Base-by-base conservation (phyloP, 2,888 invertebrate species). In the Cyclophora punctaria region DNA sequence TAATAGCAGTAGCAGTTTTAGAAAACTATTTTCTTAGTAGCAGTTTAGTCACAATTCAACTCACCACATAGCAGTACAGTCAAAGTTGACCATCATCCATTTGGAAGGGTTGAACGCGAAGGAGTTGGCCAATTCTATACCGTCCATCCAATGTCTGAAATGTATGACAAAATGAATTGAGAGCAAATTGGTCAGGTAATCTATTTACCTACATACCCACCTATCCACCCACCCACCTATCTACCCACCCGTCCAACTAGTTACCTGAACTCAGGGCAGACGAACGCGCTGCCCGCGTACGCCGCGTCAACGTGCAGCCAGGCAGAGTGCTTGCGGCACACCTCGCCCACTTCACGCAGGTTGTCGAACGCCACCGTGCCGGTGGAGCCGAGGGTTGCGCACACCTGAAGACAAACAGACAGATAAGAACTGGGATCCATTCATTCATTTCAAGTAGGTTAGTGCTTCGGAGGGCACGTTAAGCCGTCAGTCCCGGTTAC, bases 251-350 rank as follows among this genome's bases (percentile, higher is more conserved):
- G 20, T 20, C 20, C 20, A 20, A 20, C 0, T 35, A 46, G 41
- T 48, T 55, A 89, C 89, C 89, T 81, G 80, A 92, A 98, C 80
- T 99, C 99, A 0, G 98, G 98, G 72, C 99, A 99, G 45, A 99
- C 91, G 72, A 98, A 98, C 0, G 97, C 96, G 58, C 95, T 95
- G 5, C 99, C 99, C 0, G 99, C 99, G 69, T 99, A 99, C 0
- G 99, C 99, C 0, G 99, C 98, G 71, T 99, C 99, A 5, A 98
- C 94, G 71, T 99, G 99, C 45, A 99, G 89, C 98, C 99, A 99
- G 5, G 98, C 84, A 2, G 94, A 92, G 74, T 98, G 96, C 49
- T 92, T 90, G 55, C 92, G 90, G 71, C 97, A 93, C 0, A 93
- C 90, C 4, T 77, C 67, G 0, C 92, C 92, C 33, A 94, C 83